Conservation (phyloP, 2,113 vertebrate genomes). For the Ceuthmochares aereus region DNA sequence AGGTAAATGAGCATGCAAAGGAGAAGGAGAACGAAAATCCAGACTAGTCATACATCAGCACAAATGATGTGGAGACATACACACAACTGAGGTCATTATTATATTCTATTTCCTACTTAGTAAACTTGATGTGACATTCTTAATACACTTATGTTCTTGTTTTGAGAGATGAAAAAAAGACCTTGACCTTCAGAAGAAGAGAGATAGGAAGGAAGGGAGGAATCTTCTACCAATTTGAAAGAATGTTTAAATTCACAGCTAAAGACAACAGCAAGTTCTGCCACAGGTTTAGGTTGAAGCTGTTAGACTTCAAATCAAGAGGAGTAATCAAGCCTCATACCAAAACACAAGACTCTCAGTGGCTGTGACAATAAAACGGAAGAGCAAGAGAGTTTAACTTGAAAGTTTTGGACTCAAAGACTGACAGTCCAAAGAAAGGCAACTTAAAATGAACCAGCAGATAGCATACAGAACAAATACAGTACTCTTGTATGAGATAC, state of each 20-base stretch:
- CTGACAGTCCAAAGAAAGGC: not conserved
- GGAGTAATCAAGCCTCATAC: not conserved
- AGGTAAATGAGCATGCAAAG: not conserved
- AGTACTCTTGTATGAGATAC: not conserved
- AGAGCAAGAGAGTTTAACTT: not conserved
- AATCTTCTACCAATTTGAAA: not conserved
- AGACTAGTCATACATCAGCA: not conserved
- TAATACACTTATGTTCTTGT: not conserved
- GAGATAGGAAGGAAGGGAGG: not conserved
- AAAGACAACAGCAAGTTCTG: not conserved
- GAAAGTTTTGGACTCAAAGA: not conserved
- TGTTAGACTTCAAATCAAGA: not conserved
- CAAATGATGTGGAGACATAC: accelerated
- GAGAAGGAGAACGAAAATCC: not conserved
- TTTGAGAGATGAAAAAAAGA: not conserved
- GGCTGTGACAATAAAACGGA: not conserved
- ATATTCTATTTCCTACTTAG: not conserved
- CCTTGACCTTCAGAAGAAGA: not conserved
- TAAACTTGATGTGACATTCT: not conserved
- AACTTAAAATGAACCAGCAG: not conserved
- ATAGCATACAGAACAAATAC: not conserved
- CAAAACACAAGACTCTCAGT: not conserved
- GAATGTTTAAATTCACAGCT: not conserved
- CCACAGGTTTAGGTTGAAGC: not conserved
- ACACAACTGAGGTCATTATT: not conserved